Conservation (phyloP, 2,888 invertebrate species). For the Protodeltote pygarga region DNA sequence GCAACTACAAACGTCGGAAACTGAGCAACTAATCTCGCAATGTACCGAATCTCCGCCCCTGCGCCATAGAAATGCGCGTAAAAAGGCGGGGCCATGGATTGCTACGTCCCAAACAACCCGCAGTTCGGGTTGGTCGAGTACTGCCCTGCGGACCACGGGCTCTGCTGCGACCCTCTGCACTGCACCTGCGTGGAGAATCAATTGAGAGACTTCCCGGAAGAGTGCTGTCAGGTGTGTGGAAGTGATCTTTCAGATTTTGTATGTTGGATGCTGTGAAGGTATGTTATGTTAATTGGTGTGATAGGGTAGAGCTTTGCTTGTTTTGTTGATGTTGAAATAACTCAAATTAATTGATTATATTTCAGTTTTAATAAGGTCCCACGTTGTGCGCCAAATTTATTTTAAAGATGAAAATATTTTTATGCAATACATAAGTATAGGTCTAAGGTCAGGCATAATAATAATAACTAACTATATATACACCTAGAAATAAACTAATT, state of each 20-base stretch:
- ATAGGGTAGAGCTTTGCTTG: neutral
- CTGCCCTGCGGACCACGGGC: conserved; percentile 66
- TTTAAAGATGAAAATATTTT: neutral
- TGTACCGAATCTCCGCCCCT: conserved; percentile 66
- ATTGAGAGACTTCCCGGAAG: conserved; percentile 70
- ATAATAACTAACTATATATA: too few species aligned
- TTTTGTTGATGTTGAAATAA: too few species aligned
- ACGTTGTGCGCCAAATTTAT: conserved; percentile 8
- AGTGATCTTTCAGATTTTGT: neutral
- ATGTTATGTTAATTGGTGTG: neutral
- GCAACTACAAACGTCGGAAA: conserved; percentile 72
- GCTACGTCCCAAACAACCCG: conserved; percentile 90
- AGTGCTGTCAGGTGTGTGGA: conserved; percentile 73
- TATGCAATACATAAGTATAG: too few species aligned
- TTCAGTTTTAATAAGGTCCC: neutral
- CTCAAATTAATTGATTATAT: too few species aligned
- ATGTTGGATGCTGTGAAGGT: neutral
- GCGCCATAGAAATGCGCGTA: conserved; percentile 72
- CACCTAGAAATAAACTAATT: too few species aligned
- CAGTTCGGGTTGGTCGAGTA: conserved; percentile 87
- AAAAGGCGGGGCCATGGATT: conserved; percentile 85
- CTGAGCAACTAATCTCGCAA: conserved; percentile 38
- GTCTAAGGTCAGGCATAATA: too few species aligned
- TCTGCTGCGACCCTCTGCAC: conserved; percentile 81
- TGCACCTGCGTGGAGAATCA: conserved; percentile 76